Base-by-base conservation (phyloP, 1,140 invertebrate genomes). In the Dendroctonus ponderosae region DNA sequence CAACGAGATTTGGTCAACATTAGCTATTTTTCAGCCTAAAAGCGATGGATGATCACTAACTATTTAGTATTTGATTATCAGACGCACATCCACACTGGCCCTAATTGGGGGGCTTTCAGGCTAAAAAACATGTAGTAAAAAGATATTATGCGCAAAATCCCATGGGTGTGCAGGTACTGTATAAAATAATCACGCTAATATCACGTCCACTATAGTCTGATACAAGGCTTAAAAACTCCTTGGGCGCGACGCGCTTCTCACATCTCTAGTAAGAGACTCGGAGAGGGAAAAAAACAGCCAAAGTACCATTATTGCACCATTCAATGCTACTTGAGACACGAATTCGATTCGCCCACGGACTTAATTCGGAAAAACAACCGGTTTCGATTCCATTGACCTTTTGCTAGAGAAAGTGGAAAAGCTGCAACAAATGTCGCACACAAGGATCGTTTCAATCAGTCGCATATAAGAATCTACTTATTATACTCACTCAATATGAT, bases 151-250 rank as follows among this genome's bases (percentile, higher is more conserved):
- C 66, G 66, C 66, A 43, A 26, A 61, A 40, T 62, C 66, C 51
- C 7, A 15, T 11, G 40, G 56, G 56, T 67, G 66, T 62, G 39
- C 66, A 68, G 66, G 66, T 68, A 68, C 66, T 37, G 42, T 50
- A 62, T 67, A 68, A 68, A 68, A 67, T 63, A 68, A 68, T 68
- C 66, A 68, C 66, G 62, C 60, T 68, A 68, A 59, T 68, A 68
- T 68, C 66, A 68, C 66, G 49, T 63, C 61, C 57, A 68, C 63
- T 66, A 58, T 64, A 64, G 62, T 64, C 41, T 49, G 40, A 54
- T 66, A 62, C 50, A 67, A 67, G 66, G 66, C 66, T 61, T 50
- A 62, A 66, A 43, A 67, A 61, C 40, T 67, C 58, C 26, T 61
- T 43, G 50, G 37, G 51, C 14, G 15, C 40, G 14, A 38, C 11